Percentiles rank a stretch among this genome's conserved stretches.
These are phyloP conservation scores for Leptobrachium leishanense DNA, from an alignment of 2,113 vertebrate species.

Conservation along the genomic window DNA sequence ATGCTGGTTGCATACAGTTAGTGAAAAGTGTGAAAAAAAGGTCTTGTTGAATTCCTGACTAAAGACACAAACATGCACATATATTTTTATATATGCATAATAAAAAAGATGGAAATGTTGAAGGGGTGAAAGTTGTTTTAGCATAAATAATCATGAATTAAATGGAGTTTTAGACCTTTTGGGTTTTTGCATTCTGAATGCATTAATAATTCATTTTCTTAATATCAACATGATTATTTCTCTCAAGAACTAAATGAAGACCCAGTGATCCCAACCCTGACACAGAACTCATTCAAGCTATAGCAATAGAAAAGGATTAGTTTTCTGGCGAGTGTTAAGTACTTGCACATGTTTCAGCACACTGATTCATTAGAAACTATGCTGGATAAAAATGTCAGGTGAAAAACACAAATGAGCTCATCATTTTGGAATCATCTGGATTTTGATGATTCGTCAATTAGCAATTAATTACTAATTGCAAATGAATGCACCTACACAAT, in stretches of 20 bases:
- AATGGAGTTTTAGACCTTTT: neutral
- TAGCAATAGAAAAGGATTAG: neutral
- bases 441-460: slow-evolving; percentile 19
- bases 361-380: slow-evolving; percentile 31
- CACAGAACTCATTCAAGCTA: slow-evolving; percentile 19
- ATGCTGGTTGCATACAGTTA: no score
- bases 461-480: slow-evolving; percentile 41
- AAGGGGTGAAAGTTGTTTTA: neutral
- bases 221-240: slow-evolving; percentile 14
- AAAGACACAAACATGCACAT: no score
- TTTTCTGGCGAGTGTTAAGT: neutral
- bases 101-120: neutral
- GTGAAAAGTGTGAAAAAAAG: no score
- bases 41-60: no score
- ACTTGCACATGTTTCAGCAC: slow-evolving; percentile 4
- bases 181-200: slow-evolving; percentile 2
- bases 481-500: slow-evolving; percentile 29
- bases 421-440: slow-evolving; percentile 26
- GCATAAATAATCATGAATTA: neutral
- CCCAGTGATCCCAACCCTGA: slow-evolving; percentile 2
- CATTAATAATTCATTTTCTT: slow-evolving; percentile 33
- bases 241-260: slow-evolving; percentile 36
- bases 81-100: no score
- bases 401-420: slow-evolving; percentile 12
- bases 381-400: slow-evolving; percentile 6